Base-by-base conservation (phyloP, 2,797 vertebrate species). In the Sciaenops ocellatus region DNA sequence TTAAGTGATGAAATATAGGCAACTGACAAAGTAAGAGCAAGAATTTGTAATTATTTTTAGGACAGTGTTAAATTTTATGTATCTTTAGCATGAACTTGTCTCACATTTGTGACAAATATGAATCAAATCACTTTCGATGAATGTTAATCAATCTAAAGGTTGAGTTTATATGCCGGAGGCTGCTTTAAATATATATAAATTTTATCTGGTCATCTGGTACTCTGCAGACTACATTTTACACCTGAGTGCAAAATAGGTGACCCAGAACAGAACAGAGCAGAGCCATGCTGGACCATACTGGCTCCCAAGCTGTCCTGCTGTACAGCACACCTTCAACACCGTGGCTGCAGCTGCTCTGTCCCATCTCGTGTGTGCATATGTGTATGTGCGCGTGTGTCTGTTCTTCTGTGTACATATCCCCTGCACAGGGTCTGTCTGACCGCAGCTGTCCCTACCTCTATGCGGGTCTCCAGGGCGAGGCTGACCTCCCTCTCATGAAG, bases 391-490 rank as follows among this genome's bases (percentile, higher is more conserved):
- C 71, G 78, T 76, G 69, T 85, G 78, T 70, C 65, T 82, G 68
- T 71, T 73, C 76, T 65, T 76, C 65, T 85, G 77, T 78, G 70
- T 72, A 70, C 1, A 18, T 75, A 54, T 86, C 78, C 87, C 80
- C 84, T 77, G 80, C 76, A 75, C 85, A 11, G 80, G 64, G 82
- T 89, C 82, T 89, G 86, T 88, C 79, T 92, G 92, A 92, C 90
- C 91, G 90, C 93, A 94, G 93, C 93, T 94, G 93, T 93, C 93
- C 90, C 84, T 93, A 93, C 90, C 91, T 94, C 90, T 81, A 83
- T 85, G 87, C 55, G 2, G 85, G 90, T 94, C 93, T 94, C 93
- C 73, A 5, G 93, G 91, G 93, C 86, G 61, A 78, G 79, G 87
- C 90, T 91, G 91, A 92, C 93, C 91, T 89, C 93, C 83, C 90